Evolutionary conservation across 2,797 vertebrate genomes (phyloP).

Genomic region (Tapera naevia): DNA sequence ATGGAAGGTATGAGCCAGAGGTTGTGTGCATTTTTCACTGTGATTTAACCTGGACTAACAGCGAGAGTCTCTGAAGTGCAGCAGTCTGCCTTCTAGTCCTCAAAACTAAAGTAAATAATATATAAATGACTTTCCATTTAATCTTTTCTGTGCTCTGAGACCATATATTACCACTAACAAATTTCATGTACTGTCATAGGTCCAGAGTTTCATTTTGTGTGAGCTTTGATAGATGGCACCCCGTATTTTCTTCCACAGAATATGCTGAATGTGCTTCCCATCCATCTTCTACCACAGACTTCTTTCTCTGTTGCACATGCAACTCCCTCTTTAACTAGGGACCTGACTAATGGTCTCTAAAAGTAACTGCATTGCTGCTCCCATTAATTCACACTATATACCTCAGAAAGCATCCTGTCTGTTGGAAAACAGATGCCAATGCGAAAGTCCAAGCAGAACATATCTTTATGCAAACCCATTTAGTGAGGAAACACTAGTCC

Average conservation of each 20-base stretch:
- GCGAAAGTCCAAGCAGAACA: not conserved
- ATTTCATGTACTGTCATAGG: not conserved
- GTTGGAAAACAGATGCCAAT: not conserved
- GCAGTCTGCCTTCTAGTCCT: not conserved
- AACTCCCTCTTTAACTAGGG: not conserved
- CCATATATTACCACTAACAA: not conserved
- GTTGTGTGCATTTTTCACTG: not conserved
- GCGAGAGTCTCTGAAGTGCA: not conserved
- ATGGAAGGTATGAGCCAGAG: not conserved
- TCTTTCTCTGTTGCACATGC: not conserved
- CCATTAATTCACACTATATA: not conserved
- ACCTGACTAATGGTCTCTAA: not conserved
- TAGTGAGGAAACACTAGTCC: not conserved
- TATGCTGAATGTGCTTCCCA: not conserved
- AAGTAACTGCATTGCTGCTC: not conserved
- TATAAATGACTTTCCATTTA: conserved; percentile 3
- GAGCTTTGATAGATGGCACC: not conserved
- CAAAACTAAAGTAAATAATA: conserved; percentile 11
- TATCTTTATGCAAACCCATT: not conserved
- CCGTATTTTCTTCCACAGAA: not conserved
- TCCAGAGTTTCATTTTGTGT: not conserved
- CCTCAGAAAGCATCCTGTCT: not conserved
- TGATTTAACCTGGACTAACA: not conserved
- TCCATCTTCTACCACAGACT: not conserved
- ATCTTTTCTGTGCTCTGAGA: not conserved